A percentile compares a stretch with the other conserved stretches of the same genome.
phyloP scores from a whole-genome alignment of 2,888 invertebrate species.

The Lepas anatifera region DNA sequence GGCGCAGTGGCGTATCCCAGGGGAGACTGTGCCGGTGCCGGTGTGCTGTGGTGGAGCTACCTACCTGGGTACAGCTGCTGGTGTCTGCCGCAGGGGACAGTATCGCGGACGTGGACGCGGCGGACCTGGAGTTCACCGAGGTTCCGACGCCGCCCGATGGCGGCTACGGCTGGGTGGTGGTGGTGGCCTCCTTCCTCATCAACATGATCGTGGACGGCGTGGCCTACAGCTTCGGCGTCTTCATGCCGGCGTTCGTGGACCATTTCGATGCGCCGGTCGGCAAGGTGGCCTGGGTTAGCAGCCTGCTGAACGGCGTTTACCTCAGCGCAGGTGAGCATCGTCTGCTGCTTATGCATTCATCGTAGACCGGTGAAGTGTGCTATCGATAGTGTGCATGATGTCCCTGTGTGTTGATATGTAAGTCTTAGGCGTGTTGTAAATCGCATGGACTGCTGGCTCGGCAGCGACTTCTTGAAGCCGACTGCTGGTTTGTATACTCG shows the following conservation, averaged over 20 bases:
- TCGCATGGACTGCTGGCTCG: no score
- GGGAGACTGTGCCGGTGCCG: no score
- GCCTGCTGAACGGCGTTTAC: constrained; percentile 88
- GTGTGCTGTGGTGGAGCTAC: no score
- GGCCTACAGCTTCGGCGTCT: constrained; percentile 95
- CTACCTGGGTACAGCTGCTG: no score
- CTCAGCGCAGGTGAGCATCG: constrained; percentile 76
- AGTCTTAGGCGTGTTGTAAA: no score
- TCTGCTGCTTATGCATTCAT: no score
- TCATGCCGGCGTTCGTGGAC: constrained; percentile 62
- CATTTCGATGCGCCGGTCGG: constrained; percentile 77
- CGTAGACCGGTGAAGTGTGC: no score
- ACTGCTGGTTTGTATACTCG: no score
- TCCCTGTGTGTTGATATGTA: no score
- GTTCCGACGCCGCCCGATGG: constrained; percentile 71
- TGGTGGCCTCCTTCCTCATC: constrained; percentile 91
- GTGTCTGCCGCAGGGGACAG: not conserved
- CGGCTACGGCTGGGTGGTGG: constrained; percentile 61
- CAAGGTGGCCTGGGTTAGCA: constrained; percentile 86
- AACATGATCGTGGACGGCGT: constrained; percentile 98
- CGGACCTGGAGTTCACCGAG: constrained; percentile 34
- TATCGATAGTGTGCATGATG: no score
- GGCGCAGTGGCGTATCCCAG: no score
- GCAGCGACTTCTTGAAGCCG: no score
- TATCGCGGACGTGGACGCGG: not conserved